Evolutionary conservation across 1,140 invertebrate genomes (phyloP), one percentile per base, ranked within the genome.

Genomic region (Drosophila aff.): DNA sequence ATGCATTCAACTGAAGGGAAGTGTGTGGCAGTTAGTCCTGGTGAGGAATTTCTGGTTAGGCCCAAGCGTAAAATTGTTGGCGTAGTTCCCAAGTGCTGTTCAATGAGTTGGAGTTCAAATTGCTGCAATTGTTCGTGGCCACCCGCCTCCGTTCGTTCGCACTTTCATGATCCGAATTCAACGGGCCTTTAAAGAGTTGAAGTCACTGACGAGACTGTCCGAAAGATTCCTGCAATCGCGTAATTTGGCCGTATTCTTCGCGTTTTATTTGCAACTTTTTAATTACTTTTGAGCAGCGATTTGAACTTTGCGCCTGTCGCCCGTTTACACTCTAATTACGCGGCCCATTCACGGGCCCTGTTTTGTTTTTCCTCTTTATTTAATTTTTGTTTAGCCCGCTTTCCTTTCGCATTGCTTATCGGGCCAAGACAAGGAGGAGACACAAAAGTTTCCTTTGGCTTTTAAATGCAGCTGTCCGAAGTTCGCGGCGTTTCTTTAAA

Each of bases 271-370:
- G 72, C 61, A 82, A 90, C 85, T 90, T 90, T 90, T 90, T 90
- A 90, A 90, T 90, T 90, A 90, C 85, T 90, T 90, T 90, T 85
- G 76, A 90, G 83, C 79, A 83, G 78, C 84, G 82, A 89, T 87
- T 89, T 73, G 85, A 90, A 89, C 85, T 90, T 85, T 89, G 82
- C 65, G 71, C 65, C 81, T 55, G 72, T 66, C 61, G 69, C 72
- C 59, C 72, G 49, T 73, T 81, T 79, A 79, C 78, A 73, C 81
- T 91, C 85, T 90, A 90, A 90, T 90, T 90, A 90, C 79, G 74
- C 67, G 71, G 50, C 46, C 71, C 76, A 85, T 90, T 89, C 82
- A 90, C 66, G 50, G 28, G 65, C 46, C 46, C 72, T 76, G 71
- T 79, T 68, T 76, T 61, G 61, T 79, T 61, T 79, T 73, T 40